A percentile compares a stretch with the other conserved stretches of the same genome.
Conservation (phyloP, 64 coral and sea anemone genomes). For the Orbicella faveolata region DNA sequence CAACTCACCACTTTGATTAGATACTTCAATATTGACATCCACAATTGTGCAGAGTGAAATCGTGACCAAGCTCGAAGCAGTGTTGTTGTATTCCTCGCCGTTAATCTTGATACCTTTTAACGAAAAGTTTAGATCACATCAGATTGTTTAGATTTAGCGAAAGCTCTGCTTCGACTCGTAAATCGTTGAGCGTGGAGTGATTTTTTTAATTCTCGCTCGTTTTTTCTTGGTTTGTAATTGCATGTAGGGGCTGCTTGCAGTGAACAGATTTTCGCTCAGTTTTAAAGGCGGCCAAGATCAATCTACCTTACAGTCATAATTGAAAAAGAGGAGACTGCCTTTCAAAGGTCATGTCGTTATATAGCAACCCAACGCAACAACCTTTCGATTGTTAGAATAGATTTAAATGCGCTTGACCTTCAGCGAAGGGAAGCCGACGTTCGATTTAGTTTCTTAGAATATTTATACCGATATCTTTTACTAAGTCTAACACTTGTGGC, state of each 20-base stretch:
- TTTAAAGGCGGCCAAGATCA: too few relatives aligned
- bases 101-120: constrained; percentile 35
- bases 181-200: too few relatives aligned
- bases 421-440: neutral
- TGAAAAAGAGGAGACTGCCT: constrained; percentile 68
- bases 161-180: neutral
- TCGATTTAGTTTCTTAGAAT: too few relatives aligned
- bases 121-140: neutral
- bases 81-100: constrained; percentile 24
- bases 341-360: constrained; percentile 78
- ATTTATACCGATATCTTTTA: neutral
- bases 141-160: too few relatives aligned
- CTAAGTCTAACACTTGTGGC: neutral
- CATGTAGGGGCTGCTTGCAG: too few relatives aligned
- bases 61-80: constrained; percentile 14
- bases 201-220: too few relatives aligned
- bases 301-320: too few relatives aligned
- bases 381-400: constrained; percentile 46
- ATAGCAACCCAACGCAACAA: constrained; percentile 75
- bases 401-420: constrained; percentile 13
- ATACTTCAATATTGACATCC: constrained; percentile 20
- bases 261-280: too few relatives aligned
- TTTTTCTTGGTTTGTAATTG: too few relatives aligned
- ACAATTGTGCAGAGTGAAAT: constrained; percentile 27
- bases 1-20: constrained; percentile 47